phyloP scores from a whole-genome alignment of 2,797 vertebrate species.

The Bradypus variegatus region DNA sequence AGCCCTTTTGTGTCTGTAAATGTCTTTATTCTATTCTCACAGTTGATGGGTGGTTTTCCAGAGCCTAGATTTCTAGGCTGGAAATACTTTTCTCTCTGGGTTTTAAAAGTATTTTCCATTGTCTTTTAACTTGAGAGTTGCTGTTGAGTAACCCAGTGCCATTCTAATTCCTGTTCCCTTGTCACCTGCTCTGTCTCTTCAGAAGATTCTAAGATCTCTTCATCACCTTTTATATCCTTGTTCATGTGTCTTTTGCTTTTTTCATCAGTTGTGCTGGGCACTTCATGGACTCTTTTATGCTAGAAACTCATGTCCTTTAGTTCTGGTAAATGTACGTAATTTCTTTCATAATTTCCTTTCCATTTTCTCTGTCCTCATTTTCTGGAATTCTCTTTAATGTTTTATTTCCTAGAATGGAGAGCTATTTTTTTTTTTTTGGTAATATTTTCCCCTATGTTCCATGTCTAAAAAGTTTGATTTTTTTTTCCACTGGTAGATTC shows the following conservation, averaged over 20 bases:
- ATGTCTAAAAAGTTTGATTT: neutral
- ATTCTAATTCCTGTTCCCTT: neutral
- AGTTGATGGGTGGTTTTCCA: neutral
- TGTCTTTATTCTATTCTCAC: neutral
- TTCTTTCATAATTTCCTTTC: neutral
- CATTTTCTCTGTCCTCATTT: neutral
- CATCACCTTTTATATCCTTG: too few relatives aligned
- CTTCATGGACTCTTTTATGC: neutral
- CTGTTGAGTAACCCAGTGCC: neutral
- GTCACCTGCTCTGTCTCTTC: neutral
- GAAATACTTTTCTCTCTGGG: neutral
- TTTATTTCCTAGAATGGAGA: neutral
- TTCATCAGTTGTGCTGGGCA: neutral
- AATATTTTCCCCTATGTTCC: neutral
- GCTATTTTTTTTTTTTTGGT: neutral
- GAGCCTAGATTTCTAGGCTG: neutral
- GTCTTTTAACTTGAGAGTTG: neutral
- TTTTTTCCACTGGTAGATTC: neutral
- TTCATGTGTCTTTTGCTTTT: accelerated
- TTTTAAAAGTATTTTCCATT: neutral
- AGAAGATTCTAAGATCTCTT: neutral
- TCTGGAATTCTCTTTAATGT: neutral
- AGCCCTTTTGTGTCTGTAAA: neutral
- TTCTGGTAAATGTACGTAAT: neutral
- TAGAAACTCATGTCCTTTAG: neutral